Percentiles rank a stretch among this genome's conserved stretches.
These are phyloP conservation scores for Zele albiditarsus DNA, from an alignment of 2,888 invertebrate species.

Conservation along the genomic window DNA sequence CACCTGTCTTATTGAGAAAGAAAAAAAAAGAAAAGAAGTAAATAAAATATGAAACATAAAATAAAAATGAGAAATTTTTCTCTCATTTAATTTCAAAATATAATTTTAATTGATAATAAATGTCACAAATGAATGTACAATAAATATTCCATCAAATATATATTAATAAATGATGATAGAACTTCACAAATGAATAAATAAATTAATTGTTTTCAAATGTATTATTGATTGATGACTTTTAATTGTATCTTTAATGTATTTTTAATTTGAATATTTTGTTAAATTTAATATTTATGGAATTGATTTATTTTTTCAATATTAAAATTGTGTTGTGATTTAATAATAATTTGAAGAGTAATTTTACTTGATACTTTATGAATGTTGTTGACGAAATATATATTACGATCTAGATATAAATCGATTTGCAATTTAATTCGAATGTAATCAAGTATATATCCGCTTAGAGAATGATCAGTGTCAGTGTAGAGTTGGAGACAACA, in stretches of 20 bases:
- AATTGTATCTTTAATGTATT: no score
- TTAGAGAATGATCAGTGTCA: slow-evolving; percentile 19
- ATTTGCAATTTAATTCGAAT: not conserved
- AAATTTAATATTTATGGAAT: not conserved
- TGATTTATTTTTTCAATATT: not conserved
- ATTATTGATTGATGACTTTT: no score
- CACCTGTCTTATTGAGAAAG: not conserved
- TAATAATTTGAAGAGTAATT: not conserved
- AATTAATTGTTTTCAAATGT: no score
- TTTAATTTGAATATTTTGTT: not conserved
- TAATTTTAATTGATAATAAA: no score
- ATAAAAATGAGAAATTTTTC: not conserved
- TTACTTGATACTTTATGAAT: not conserved
- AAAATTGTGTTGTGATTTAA: no score
- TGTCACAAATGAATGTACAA: no score
- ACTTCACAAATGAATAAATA: no score
- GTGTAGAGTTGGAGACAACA: slow-evolving; percentile 42
- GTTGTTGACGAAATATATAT: not conserved
- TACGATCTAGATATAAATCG: not conserved
- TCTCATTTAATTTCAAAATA: not conserved
- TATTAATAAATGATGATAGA: no score
- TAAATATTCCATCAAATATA: no score
- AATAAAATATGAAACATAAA: no score
- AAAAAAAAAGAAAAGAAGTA: not conserved
- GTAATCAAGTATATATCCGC: slow-evolving; percentile 14